These are phyloP conservation scores for Hyalella azteca DNA, from an alignment of 2,888 invertebrate species.

Conservation along the genomic window DNA sequence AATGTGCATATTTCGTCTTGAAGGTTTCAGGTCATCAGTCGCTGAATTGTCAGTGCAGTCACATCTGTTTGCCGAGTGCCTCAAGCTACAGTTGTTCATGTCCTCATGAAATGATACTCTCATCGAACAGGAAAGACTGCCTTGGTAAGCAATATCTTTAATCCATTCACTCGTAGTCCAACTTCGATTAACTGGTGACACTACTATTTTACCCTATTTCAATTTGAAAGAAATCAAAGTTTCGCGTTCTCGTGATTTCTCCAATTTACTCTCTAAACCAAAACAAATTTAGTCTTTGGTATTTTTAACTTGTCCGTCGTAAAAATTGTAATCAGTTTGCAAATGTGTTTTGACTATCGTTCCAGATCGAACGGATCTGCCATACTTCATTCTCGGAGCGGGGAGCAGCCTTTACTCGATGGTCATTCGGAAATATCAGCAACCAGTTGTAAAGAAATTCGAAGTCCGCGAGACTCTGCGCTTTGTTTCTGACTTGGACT, in stretches of 20 bases:
- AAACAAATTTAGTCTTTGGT: too few relatives aligned
- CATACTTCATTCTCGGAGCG: background rate
- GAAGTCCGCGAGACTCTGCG: background rate
- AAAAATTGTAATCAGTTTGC: too few relatives aligned
- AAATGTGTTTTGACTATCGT: too few relatives aligned
- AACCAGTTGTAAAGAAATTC: background rate
- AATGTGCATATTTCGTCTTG: too few relatives aligned
- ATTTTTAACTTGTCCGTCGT: too few relatives aligned
- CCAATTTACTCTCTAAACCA: too few relatives aligned
- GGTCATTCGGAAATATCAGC: background rate
- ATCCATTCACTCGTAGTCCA: too few relatives aligned
- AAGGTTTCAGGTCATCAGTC: background rate
- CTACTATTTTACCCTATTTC: too few relatives aligned
- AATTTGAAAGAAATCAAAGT: too few relatives aligned
- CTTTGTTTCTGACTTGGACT: background rate
- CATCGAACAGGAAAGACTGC: background rate
- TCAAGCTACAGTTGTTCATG: background rate
- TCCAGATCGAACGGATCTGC: background rate
- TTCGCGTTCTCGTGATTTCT: too few relatives aligned
- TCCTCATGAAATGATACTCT: background rate
- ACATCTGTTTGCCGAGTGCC: constrained; percentile 14
- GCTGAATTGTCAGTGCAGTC: constrained; percentile 7
- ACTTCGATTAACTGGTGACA: too few relatives aligned
- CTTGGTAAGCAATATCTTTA: background rate
- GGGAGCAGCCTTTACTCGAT: background rate